These are phyloP conservation scores for Portevinia maculata DNA, from an alignment of 2,888 invertebrate genomes.

Conservation along the genomic window DNA sequence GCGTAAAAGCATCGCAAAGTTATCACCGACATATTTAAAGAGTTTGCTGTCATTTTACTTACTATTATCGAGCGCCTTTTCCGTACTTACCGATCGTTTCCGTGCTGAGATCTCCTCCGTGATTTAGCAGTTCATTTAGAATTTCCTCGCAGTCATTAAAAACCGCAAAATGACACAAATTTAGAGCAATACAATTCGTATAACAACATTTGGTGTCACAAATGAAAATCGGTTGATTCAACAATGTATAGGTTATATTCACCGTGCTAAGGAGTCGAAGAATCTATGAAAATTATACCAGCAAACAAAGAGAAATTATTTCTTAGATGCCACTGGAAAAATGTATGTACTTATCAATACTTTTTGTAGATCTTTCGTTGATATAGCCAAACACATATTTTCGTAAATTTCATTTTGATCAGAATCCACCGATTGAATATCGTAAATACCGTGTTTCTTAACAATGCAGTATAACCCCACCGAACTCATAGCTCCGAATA, in stretches of 20 bases:
- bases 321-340: no score
- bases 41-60: no score
- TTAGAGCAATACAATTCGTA: constrained; percentile 65
- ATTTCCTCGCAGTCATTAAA: constrained; percentile 71
- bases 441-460: constrained; percentile 1
- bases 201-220: constrained; percentile 39
- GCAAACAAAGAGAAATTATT: no score
- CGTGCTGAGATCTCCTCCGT: constrained; percentile 73
- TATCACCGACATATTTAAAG: no score
- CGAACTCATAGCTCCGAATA: constrained; percentile 21
- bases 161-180: constrained; percentile 74
- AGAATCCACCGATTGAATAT: constrained; percentile 32
- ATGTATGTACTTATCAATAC: no score
- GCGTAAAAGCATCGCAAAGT: no score
- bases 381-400: constrained; percentile 61
- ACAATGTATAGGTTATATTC: constrained; percentile 1
- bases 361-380: constrained; percentile 46
- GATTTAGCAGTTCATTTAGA: constrained; percentile 53
- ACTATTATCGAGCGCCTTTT: no score
- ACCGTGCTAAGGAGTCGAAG: constrained; percentile 3
- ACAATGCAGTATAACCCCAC: constrained; percentile 4
- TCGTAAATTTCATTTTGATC: constrained; percentile 52
- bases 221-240: constrained; percentile 52
- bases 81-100: constrained; percentile 67
- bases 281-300: no score